Conservation (phyloP, 92 coral and sea anemone species). For the Scolanthus callimorphus region DNA sequence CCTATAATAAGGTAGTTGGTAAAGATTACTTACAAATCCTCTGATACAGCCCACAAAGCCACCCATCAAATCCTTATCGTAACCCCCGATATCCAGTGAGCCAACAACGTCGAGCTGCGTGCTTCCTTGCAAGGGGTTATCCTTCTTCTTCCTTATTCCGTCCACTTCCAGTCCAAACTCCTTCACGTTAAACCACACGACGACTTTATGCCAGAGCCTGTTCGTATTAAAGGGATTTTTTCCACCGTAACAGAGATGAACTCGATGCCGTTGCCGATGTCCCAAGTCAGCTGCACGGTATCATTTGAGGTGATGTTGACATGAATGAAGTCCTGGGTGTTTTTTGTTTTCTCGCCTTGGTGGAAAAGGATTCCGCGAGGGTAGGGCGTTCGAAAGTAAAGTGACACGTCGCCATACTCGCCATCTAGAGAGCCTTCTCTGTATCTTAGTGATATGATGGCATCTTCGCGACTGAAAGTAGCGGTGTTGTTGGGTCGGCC, state of each 20-base stretch:
- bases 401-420: constrained; percentile 59
- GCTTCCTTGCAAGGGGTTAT: constrained; percentile 43
- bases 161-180: constrained; percentile 70
- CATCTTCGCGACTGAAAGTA: constrained; percentile 80
- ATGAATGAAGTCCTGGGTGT: constrained; percentile 50
- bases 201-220: constrained; percentile 59
- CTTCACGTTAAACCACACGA: constrained; percentile 58
- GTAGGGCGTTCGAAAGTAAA: constrained; percentile 73
- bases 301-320: constrained; percentile 52
- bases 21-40: constrained; percentile 56
- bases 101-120: constrained; percentile 54
- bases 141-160: background rate
- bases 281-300: constrained; percentile 40
- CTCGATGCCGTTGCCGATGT: constrained; percentile 55
- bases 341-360: constrained; percentile 54
- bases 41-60: constrained; percentile 88
- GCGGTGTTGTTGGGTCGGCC: constrained; percentile 79
- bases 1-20: background rate
- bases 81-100: constrained; percentile 52
- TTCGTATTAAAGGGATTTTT: constrained; percentile 41
- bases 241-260: constrained; percentile 15
- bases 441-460: constrained; percentile 36
- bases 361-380: constrained; percentile 62
- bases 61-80: constrained; percentile 39
- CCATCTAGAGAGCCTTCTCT: constrained; percentile 39